phyloP scores from a whole-genome alignment of 35 echinoderm and acorn worm species.

The Ophiothrix spiculata region DNA sequence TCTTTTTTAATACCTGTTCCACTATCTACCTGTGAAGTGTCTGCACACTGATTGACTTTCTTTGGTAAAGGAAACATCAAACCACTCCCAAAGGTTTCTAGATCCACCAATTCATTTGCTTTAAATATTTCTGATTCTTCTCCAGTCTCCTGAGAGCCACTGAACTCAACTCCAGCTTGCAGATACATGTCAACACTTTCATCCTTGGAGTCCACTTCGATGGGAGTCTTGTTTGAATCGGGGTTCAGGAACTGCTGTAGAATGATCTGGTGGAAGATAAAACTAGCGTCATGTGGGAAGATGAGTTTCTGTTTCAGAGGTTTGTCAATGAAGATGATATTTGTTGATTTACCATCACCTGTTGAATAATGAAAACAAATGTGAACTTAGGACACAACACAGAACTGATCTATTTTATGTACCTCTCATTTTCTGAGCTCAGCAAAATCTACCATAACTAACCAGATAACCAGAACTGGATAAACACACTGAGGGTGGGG shows the following conservation, averaged over 20 bases:
- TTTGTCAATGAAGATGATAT: slow-evolving; percentile 26
- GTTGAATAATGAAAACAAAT: neutral
- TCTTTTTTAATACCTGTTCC: too few relatives aligned
- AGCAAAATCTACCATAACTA: too few relatives aligned
- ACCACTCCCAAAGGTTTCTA: slow-evolving; percentile 32
- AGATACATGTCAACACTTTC: neutral
- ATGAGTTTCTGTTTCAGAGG: slow-evolving; percentile 30
- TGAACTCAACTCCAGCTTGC: neutral
- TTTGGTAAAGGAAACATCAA: neutral
- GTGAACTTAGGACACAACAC: neutral
- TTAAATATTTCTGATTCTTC: neutral
- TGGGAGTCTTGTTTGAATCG: neutral
- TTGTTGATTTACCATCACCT: neutral
- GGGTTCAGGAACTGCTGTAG: neutral
- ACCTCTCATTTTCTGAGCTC: too few relatives aligned
- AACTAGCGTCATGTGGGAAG: slow-evolving; percentile 44
- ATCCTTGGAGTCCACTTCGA: neutral
- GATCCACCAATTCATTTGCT: slow-evolving; percentile 10
- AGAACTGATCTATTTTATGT: too few relatives aligned
- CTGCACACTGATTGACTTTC: neutral
- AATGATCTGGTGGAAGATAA: slow-evolving; percentile 9
- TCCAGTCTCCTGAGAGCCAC: neutral
- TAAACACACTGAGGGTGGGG: too few relatives aligned
- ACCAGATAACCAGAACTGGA: too few relatives aligned
- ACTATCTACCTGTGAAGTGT: neutral